Percentiles rank a stretch among this genome's conserved stretches.
These are phyloP conservation scores for Stenopsyche tienmushanensis DNA, from an alignment of 1,140 invertebrate genomes.

Conservation along the genomic window DNA sequence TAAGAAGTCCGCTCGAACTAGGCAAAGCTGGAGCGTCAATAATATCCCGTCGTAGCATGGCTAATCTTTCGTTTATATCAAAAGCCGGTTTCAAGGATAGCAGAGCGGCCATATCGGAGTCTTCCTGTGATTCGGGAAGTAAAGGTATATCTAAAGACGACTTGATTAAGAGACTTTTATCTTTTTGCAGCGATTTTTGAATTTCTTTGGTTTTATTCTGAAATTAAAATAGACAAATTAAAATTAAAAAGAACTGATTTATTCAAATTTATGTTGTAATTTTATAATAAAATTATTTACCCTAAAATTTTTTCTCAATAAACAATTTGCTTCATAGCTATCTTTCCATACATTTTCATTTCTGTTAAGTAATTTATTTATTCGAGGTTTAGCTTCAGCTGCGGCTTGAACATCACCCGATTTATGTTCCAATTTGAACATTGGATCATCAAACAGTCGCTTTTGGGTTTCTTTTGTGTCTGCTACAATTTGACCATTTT, in stretches of 20 bases:
- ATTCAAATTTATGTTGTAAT: background rate
- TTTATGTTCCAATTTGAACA: conserved; percentile 95
- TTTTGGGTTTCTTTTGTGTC: conserved; percentile 87
- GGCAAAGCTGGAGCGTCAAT: conserved; percentile 60
- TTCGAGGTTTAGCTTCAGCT: conserved; percentile 66
- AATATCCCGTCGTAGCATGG: conserved; percentile 55
- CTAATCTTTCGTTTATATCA: conserved; percentile 57
- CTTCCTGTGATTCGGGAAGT: conserved; percentile 76
- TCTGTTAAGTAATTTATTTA: conserved; percentile 73
- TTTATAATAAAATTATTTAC: conserved; percentile 54
- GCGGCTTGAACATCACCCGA: conserved; percentile 75
- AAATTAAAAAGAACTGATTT: conserved; percentile 26
- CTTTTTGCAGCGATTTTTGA: conserved; percentile 65
- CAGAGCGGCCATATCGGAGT: conserved; percentile 74
- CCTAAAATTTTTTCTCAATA: conserved; percentile 79
- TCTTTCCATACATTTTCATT: conserved; percentile 84
- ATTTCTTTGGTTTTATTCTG: conserved; percentile 75
- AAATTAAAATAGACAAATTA: conserved; percentile 46
- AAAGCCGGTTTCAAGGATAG: conserved; percentile 64
- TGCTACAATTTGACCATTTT: conserved; percentile 93
- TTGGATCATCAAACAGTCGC: conserved; percentile 88
- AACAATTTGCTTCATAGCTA: conserved; percentile 86
- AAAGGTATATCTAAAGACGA: conserved; percentile 76
- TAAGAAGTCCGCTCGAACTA: conserved; percentile 55
- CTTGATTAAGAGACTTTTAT: conserved; percentile 74